Conservation (phyloP, 2,888 invertebrate species). For the Philonicus albiceps region DNA sequence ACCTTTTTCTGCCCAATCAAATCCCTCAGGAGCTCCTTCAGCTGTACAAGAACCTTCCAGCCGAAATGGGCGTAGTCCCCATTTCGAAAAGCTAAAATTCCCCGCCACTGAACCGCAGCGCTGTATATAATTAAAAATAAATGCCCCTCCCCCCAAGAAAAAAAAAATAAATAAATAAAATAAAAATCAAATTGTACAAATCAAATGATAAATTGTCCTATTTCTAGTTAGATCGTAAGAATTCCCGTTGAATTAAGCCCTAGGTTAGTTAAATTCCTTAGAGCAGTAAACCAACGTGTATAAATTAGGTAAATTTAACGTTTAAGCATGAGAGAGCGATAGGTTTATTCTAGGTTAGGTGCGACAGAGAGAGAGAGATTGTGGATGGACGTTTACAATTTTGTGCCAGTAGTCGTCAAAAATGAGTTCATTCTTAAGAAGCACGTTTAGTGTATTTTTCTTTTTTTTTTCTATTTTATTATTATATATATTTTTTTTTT, state of each 20-base stretch:
- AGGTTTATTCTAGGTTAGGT: not conserved
- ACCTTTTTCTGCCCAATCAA: conserved; percentile 46
- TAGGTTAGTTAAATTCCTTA: conserved; percentile 34
- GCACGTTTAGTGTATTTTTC: not conserved
- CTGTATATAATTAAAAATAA: not conserved
- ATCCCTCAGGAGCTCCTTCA: conserved; percentile 48
- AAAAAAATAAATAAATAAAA: too few species aligned
- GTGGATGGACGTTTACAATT: conserved; percentile 15
- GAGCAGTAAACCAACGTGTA: conserved; percentile 2
- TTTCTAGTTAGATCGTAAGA: not conserved
- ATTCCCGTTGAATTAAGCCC: not conserved
- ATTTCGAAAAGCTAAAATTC: conserved; percentile 50
- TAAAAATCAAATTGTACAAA: conserved; percentile 14
- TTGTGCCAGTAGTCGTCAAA: conserved; percentile 30
- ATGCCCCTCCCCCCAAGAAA: not conserved
- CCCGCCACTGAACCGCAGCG: not conserved
- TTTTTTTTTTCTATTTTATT: not conserved
- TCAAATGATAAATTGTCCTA: conserved; percentile 19
- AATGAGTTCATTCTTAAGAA: not conserved
- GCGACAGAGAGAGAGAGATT: not conserved
- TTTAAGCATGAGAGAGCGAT: not conserved
- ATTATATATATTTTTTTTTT: not conserved
- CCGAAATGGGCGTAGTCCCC: conserved; percentile 47
- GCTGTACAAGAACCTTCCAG: conserved; percentile 49
- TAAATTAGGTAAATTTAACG: conserved; percentile 19